Base-by-base conservation (phyloP, 1,140 invertebrate genomes). In the Brachionus rotundiformis region DNA sequence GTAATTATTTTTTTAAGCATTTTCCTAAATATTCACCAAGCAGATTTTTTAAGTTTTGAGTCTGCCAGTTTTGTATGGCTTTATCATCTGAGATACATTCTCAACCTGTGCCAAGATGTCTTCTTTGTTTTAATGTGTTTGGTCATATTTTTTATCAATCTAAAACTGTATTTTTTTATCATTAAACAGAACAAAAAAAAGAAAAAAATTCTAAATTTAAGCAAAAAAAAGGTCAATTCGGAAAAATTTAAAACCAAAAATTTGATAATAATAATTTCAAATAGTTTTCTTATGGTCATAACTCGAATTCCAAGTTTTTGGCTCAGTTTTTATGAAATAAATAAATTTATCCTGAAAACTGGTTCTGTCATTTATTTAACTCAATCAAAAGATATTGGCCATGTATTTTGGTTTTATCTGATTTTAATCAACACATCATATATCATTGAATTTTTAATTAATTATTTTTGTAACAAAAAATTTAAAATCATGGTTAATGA, bases 381-480 rank as follows among this genome's bases (percentile, higher is more conserved):
- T 27, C 2, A 27, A 11, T 7, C 4, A 41, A 8, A 27, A 25
- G 8, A 7, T 8, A 10, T 23, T 23, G 2, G 19, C 10, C 19
- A 41, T 23, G 2, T 25, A 19, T 41, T 25, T 73, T 29, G 10
- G 7, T 63, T 63, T 10, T 63, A 29, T 31, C 25, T 73, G 23
- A 19, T 73, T 19, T 1, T 23, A 16, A 41, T 44, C 23, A 47
- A 73, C 25, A 23, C 39, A 11, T 25, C 36, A 1, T 73, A 41
- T 73, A 41, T 73, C 23, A 8, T 44, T 8, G 4, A 73, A 41
- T 73, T 73, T 73, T 73, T 73, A 2, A 39, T 41, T 23, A 73
- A 73, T 44, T 73, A 36, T 19, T 19, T 73, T 23, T 44, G 41
- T 1, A 73, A 73, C 36, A 73, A 41, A 44, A 73, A 41, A 73